Evolutionary conservation across 1,140 invertebrate genomes (phyloP).

Genomic region (Gonatopus flavifemur): DNA sequence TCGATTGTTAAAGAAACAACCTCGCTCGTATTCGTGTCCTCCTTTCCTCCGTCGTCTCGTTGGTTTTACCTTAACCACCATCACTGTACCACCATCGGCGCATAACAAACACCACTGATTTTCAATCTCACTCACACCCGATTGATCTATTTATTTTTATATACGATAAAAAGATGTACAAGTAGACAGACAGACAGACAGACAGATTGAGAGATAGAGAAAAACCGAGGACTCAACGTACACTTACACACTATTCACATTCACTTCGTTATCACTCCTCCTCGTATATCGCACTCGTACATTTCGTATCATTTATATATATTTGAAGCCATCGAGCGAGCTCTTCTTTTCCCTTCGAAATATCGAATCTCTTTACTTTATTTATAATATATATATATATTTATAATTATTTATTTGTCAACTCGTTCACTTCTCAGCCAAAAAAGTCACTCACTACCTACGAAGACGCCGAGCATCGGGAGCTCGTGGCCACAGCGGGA

Average conservation of each 20-base stretch:
- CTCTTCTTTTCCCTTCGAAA: conserved; percentile 1
- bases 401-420: conserved; percentile 9
- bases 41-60: conserved; percentile 12
- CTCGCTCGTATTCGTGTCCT: neutral
- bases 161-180: no score
- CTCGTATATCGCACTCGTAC: neutral
- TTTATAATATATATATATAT: no score
- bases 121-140: conserved; percentile 25
- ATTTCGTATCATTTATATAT: conserved; percentile 3
- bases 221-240: no score
- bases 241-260: no score
- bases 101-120: conserved; percentile 38
- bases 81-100: conserved; percentile 41
- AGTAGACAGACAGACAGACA: no score
- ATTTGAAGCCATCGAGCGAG: conserved; percentile 5
- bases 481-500: conserved; percentile 57
- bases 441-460: conserved; percentile 55
- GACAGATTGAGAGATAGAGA: no score
- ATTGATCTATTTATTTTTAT: no score
- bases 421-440: conserved; percentile 42
- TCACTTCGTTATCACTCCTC: conserved; percentile 2
- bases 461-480: conserved; percentile 50
- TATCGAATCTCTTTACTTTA: conserved; percentile 3
- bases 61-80: conserved; percentile 35
- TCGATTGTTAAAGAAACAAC: no score